phyloP scores from a whole-genome alignment of 2,113 vertebrate genomes.

The Corythaixoides concolor region DNA sequence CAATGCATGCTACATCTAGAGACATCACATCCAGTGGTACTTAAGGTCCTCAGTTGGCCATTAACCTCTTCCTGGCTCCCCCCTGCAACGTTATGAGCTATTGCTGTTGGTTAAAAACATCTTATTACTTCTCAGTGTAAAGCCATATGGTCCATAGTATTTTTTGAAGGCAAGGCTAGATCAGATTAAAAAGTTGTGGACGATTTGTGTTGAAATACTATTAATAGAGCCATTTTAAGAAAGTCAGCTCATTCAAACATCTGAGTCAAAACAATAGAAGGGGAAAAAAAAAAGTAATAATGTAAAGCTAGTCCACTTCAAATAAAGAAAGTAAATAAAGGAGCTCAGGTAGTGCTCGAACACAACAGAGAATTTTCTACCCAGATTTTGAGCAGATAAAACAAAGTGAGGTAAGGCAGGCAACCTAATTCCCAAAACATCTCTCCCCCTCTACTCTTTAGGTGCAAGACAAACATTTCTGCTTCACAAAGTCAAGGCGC shows the following conservation, averaged over 20 bases:
- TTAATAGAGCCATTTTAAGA: neutral
- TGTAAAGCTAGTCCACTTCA: neutral
- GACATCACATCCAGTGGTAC: rapidly evolving
- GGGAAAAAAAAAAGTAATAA: neutral
- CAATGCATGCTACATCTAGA: neutral
- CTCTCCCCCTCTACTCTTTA: neutral
- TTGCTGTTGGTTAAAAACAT: neutral
- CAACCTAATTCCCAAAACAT: neutral
- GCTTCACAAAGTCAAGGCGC: neutral
- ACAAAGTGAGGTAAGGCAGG: neutral
- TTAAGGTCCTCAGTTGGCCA: neutral
- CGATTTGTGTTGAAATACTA: neutral
- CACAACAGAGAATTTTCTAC: neutral
- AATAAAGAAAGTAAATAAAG: neutral
- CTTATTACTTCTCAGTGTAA: neutral
- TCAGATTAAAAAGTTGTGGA: neutral
- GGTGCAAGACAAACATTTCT: neutral
- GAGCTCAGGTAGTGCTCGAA: neutral
- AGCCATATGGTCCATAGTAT: neutral
- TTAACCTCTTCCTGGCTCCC: neutral
- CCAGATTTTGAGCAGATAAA: neutral
- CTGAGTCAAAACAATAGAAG: neutral
- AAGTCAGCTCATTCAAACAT: neutral
- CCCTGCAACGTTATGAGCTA: neutral
- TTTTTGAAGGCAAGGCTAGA: neutral